Base-by-base conservation (phyloP, 2,797 vertebrate species). In the Propithecus perrieri region DNA sequence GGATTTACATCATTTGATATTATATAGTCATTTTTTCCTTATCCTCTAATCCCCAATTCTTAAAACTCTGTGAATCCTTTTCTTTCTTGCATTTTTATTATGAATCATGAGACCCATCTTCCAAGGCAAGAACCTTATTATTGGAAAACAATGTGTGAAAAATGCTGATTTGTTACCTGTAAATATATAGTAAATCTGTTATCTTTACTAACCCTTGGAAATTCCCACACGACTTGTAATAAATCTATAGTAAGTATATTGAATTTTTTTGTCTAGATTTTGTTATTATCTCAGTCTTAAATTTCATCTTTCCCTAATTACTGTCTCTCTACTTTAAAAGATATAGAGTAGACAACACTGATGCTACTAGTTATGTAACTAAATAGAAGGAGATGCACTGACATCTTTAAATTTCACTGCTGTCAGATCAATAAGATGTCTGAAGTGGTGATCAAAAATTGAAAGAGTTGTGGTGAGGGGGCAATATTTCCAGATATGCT, bases 1-100 rank as follows among this genome's bases (percentile, higher is more conserved):
- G 96, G 95, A 97, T 95, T 96, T 97, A 95, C 93, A 96, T 96
- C 38, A 76, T 92, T 91, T 78, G 38, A 46, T 26, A 38, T n/a
- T 75, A 0, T 13, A 5, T 22, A 11, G 1, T 26, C 20, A 79
- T 87, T 59, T 59, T 53, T 35, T 30, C 57, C 48, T 87, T 38
- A 33, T 59, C n/a, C 46, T 14, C 20, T 18, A 38, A n/a, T 67
- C 22, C 30, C 26, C 9, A 78, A 13, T 53, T 79, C 71, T 72
- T 71, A 55, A 88, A 90, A 7, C 46, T 79, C 28, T 28, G 12
- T 18, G 57, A 71, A 79, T 63, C 9, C 7, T 0, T 92, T 71
- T 91, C 48, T 38, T 90, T 88, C 63, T 69, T 80, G 38, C 41
- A 48, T 76, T 85, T 88, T 94, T 81, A n/a, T 87, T 59, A 9